Percentiles rank a stretch among this genome's conserved stretches.
These are phyloP conservation scores for Pteropus rufus DNA, from an alignment of 2,797 vertebrate species.

Conservation along the genomic window DNA sequence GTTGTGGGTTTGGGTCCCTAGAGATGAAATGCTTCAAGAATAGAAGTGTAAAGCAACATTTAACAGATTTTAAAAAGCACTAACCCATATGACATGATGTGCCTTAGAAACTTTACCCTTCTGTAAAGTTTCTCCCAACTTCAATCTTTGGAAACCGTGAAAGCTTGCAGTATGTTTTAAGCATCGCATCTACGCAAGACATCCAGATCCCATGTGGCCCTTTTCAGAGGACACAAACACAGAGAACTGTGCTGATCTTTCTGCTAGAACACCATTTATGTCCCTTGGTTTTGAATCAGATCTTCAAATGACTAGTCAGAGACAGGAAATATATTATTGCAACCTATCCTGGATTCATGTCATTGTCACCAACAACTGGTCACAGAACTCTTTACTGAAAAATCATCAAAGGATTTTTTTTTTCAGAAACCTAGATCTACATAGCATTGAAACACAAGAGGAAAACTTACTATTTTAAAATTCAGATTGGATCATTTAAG, in stretches of 20 bases:
- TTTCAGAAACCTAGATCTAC: background rate
- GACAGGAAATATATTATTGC: background rate
- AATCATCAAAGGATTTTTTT: background rate
- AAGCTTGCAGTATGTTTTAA: background rate
- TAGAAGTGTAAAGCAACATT: background rate
- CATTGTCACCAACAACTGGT: background rate
- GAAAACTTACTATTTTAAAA: background rate
- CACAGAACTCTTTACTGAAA: background rate
- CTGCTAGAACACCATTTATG: background rate
- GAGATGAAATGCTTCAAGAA: background rate
- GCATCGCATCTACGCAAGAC: background rate
- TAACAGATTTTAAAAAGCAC: slow-evolving; percentile 5
- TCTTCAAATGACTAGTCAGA: background rate
- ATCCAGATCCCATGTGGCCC: background rate
- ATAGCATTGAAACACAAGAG: background rate
- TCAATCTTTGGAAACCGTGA: background rate
- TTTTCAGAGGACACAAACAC: background rate
- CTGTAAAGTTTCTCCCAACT: background rate
- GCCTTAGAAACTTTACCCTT: background rate
- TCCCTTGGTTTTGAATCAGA: background rate
- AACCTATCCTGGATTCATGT: background rate
- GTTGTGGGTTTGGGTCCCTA: background rate
- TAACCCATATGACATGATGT: background rate
- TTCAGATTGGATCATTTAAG: background rate
- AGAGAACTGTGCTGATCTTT: background rate